Conservation (phyloP, 2,113 vertebrate genomes). For the Ameiurus melas region DNA sequence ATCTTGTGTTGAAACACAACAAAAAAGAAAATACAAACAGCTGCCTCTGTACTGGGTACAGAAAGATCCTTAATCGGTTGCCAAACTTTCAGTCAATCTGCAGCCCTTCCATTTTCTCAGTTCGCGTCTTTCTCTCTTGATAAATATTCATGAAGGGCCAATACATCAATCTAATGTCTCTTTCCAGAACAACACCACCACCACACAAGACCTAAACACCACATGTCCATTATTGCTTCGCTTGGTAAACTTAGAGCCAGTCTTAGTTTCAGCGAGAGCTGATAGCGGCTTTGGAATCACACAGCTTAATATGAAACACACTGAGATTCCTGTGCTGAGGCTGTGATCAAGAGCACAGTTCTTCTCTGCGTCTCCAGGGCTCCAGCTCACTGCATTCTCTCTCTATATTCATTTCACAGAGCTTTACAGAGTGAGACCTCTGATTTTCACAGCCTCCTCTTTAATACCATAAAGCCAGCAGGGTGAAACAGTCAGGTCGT, state of each 20-base stretch:
- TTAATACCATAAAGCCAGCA: neutral
- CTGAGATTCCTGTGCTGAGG: slow-evolving; percentile 12
- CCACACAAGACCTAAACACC: neutral
- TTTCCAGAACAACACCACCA: neutral
- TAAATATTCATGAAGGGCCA: neutral
- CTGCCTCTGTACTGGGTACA: neutral
- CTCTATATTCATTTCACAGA: neutral
- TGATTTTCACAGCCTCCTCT: slow-evolving; percentile 10
- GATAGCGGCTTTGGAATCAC: neutral
- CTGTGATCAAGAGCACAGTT: slow-evolving; percentile 6
- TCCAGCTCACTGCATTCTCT: neutral
- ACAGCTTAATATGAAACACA: slow-evolving; percentile 7
- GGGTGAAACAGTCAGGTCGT: neutral
- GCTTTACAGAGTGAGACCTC: neutral
- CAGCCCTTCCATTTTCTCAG: neutral
- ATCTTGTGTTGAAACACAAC: neutral
- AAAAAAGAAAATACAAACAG: neutral
- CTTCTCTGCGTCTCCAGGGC: slow-evolving; percentile 6
- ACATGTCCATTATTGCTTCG: neutral
- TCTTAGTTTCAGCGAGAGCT: neutral
- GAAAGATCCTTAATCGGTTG: slow-evolving; percentile 13
- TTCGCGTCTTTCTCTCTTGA: neutral
- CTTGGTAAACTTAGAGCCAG: neutral
- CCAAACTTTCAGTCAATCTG: slow-evolving; percentile 2
- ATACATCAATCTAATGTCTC: slow-evolving; percentile 4